Base-by-base conservation (phyloP, 2,797 vertebrate species). In the Ptychobarbus kaznakovi region DNA sequence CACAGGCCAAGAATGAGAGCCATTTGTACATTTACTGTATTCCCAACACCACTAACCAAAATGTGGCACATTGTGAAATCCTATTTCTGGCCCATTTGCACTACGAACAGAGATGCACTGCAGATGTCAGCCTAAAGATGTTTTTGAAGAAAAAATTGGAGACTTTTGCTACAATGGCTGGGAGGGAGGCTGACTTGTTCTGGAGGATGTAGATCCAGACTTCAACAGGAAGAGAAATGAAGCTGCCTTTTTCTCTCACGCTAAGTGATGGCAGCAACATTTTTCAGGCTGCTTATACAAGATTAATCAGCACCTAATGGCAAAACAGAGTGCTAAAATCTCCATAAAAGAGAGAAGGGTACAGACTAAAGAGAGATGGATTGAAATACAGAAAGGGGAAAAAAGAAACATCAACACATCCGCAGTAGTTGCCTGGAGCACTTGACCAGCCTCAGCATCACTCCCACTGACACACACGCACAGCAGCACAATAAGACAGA, bases 301-400 rank as follows among this genome's bases (percentile, higher is more conserved):
- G 74, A 83, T 86, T 80, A 86, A 88, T 86, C 73, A 88, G 63
- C 68, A 80, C 70, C 84, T 88, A 72, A 82, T 86, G 80, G 76
- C 86, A 83, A 82, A 87, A 83, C 56, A 79, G 42, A 83, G 73
- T 49, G 66, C 65, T 46, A 65, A 86, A 86, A 83, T 80, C 77
- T 80, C 77, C 84, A 80, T 65, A 80, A 74, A 74, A 63, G 81
- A 44, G 86, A 65, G 86, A 73, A 42, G 42, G 40, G 42, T 51
- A 51, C 66, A 53, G 68, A 53, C 66, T 38, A 56, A 56, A 85
- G 68, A 51, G 77, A 85, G 75, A 72, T 40, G 75, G 83, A 84
- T 61, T 66, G 68, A 73, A 38, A 79, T 72, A 72, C 16, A 85
- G 32, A 77, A 72, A 56, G 15, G 49, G 10, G 3, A 25, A 53